Conservation (phyloP, 1,140 invertebrate genomes). For the Pseudomyrmex concolor region DNA sequence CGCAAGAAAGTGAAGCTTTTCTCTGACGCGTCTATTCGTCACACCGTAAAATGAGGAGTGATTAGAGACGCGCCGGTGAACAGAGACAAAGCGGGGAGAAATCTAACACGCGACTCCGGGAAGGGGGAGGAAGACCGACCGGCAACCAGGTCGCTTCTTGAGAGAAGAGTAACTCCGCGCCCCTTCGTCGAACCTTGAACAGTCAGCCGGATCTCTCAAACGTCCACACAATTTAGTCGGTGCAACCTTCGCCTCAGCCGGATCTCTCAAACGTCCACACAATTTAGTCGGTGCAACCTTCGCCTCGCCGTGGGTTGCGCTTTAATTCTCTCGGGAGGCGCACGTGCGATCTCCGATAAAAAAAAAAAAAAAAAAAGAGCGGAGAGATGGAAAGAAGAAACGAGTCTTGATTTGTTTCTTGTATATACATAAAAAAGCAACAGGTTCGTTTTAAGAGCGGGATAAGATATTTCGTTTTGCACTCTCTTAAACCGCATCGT, state of each 20-base stretch:
- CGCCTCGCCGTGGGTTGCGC: conserved; percentile 9
- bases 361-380: too few species aligned
- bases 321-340: background rate
- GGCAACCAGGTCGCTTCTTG: conserved; percentile 28
- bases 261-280: conserved; percentile 14
- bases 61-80: conserved; percentile 58
- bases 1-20: conserved; percentile 57
- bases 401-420: too few species aligned
- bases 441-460: too few species aligned
- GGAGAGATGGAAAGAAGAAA: too few species aligned
- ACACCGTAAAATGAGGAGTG: conserved; percentile 46
- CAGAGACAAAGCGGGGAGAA: conserved; percentile 55
- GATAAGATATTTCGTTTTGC: too few species aligned
- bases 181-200: conserved; percentile 13
- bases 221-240: conserved; percentile 18
- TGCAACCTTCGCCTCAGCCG: conserved; percentile 1
- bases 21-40: background rate
- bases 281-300: conserved; percentile 9
- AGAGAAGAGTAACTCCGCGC: background rate
- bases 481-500: too few species aligned
- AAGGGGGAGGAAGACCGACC: background rate
- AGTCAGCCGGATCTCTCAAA: conserved; percentile 13
- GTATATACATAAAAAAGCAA: too few species aligned
- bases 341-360: too few species aligned
- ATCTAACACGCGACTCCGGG: conserved; percentile 4